Conservation (phyloP, 2,113 vertebrate species). For the Hepsetus odoe region DNA sequence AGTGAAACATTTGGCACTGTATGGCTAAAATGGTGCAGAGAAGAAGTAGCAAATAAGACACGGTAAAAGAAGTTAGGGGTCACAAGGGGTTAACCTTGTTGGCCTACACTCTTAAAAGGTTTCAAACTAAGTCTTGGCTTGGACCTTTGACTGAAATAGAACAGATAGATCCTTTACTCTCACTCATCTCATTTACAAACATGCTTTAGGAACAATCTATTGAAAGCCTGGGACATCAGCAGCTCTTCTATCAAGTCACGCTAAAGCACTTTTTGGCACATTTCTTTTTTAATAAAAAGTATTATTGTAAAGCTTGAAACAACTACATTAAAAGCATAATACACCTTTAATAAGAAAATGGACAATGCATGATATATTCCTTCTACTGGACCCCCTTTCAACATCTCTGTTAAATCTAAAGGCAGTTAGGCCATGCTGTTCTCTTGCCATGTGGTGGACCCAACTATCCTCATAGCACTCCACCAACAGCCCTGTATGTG, state of each 20-base stretch:
- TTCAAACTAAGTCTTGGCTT: neutral
- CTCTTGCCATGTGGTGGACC: neutral
- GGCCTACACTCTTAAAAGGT: neutral
- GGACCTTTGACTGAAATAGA: neutral
- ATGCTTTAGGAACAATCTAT: too few species aligned
- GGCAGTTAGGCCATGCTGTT: neutral
- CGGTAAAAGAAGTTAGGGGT: neutral
- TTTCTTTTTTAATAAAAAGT: too few species aligned
- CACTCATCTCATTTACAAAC: too few species aligned
- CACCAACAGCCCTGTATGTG: neutral
- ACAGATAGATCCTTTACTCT: neutral
- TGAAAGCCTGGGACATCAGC: too few species aligned
- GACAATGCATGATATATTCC: neutral
- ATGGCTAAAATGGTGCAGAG: neutral
- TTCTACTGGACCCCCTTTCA: neutral
- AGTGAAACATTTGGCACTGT: neutral
- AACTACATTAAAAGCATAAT: conserved; percentile 8
- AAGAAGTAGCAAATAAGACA: neutral
- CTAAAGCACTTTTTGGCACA: too few species aligned
- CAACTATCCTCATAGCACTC: neutral
- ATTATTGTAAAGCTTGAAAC: neutral
- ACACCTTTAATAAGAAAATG: neutral
- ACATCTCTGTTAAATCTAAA: neutral
- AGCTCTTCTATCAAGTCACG: too few species aligned
- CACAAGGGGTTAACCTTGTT: neutral